Evolutionary conservation across 2,113 vertebrate genomes (phyloP).

Genomic region (Ellobius talpinus): DNA sequence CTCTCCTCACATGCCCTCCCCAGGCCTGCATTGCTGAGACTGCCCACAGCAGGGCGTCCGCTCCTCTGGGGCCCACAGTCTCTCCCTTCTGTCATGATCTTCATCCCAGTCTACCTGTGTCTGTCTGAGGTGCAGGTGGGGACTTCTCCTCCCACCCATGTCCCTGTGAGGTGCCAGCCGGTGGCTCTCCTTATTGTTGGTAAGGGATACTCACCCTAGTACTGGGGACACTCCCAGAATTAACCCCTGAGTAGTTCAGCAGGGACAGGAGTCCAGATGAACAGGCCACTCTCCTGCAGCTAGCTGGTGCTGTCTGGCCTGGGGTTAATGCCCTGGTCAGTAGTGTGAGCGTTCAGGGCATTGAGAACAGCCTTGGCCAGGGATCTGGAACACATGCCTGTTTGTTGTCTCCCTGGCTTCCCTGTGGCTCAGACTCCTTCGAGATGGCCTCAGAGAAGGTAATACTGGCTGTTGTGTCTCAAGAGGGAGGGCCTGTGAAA

Average conservation of each 20-base stretch:
- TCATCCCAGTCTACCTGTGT: background rate
- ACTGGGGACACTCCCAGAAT: background rate
- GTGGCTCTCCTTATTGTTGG: too few relatives aligned
- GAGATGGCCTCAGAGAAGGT: background rate
- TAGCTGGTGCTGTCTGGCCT: rapidly evolving
- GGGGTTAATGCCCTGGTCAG: background rate
- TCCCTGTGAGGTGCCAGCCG: background rate
- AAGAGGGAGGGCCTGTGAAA: background rate
- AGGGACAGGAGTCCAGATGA: background rate
- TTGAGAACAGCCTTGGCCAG: rapidly evolving
- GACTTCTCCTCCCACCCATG: background rate
- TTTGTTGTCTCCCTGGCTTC: background rate
- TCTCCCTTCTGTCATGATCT: background rate
- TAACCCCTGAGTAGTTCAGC: background rate
- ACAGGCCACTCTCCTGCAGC: rapidly evolving
- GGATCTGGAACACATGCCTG: rapidly evolving
- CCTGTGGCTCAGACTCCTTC: rapidly evolving
- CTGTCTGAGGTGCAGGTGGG: background rate
- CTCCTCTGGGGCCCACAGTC: background rate
- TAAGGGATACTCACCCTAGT: background rate
- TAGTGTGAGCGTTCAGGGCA: rapidly evolving
- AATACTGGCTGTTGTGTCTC: rapidly evolving
- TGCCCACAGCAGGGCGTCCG: rapidly evolving
- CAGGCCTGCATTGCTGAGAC: background rate
- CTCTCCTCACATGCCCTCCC: rapidly evolving